phyloP scores from a whole-genome alignment of 2,797 vertebrate species.

The Australoheros facetus region DNA sequence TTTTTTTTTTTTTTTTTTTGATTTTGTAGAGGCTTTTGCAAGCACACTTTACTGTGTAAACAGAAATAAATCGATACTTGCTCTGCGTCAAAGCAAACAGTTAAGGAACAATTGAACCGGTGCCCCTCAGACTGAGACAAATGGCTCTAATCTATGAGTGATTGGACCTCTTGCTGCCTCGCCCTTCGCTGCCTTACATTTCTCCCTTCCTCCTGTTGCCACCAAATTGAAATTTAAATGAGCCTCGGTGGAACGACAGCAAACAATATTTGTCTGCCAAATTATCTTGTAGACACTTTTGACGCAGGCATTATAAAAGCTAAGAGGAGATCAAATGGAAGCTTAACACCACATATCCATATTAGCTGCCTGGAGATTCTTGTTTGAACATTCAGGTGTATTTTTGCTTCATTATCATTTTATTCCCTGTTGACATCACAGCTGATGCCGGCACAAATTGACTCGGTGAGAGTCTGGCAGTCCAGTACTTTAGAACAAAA shows the following conservation, averaged over 20 bases:
- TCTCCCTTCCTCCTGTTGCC: constrained; percentile 41
- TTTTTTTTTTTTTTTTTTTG: too few relatives aligned
- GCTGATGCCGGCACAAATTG: constrained; percentile 42
- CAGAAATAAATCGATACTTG: constrained; percentile 74
- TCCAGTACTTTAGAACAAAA: constrained; percentile 27
- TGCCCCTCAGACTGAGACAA: constrained; percentile 80
- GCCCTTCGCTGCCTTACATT: constrained; percentile 44
- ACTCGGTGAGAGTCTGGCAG: constrained; percentile 26
- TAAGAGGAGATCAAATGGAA: constrained; percentile 41
- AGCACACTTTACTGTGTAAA: constrained; percentile 56
- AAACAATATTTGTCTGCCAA: constrained; percentile 54
- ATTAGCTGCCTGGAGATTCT: neutral
- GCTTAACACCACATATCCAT: constrained; percentile 20
- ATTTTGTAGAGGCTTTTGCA: constrained; percentile 4
- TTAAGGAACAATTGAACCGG: constrained; percentile 80
- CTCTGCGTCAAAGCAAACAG: constrained; percentile 73
- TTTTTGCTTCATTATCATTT: constrained; percentile 40
- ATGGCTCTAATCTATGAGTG: constrained; percentile 80
- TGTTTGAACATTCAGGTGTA: constrained; percentile 38
- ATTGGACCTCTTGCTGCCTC: constrained; percentile 72
- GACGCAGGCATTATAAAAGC: constrained; percentile 26
- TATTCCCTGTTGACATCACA: constrained; percentile 42
- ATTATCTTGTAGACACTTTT: constrained; percentile 40
- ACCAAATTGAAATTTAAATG: constrained; percentile 75
- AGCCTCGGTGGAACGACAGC: constrained; percentile 43